Base-by-base conservation (phyloP, 1,140 invertebrate genomes). In the Lineus longissimus region DNA sequence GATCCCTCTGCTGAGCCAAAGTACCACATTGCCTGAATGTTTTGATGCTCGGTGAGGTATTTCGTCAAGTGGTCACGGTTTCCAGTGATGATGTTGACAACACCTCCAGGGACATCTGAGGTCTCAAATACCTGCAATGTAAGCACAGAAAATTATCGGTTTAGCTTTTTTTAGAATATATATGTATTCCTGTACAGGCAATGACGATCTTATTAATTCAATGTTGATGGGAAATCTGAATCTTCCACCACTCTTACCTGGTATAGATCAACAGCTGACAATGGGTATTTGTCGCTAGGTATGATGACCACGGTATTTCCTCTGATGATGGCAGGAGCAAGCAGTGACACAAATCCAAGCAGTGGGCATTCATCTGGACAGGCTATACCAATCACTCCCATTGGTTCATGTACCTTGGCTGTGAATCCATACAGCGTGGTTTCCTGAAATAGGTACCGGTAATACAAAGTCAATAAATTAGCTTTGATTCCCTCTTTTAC, bases 31-130 rank as follows among this genome's bases (percentile, higher is more conserved):
- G 80, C 73, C 57, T 82, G 74, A 6, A 84, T 72, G 61, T 84
- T 81, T 41, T 84, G 82, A 65, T 85, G 84, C 54, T 84, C 81
- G 13, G 78, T 65, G 30, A 85, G 66, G 57, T 78, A 76, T 59
- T 77, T 79, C 27, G 79, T 74, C 58, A 85, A 64, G 63, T 83
- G 77, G 55, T 84, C 75, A n/a, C 76, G 55, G 65, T 76, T 71
- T 13, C 84, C 84, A 29, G 83, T 84, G 2, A 85, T 60, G 54
- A 85, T 83, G 73, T 85, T 85, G 11, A 85, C 74, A 9, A 85
- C 83, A 31, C 84, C 84, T 36, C 71, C 82, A 56, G 83, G 84
- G 13, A 85, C 59, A 66, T 85, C 84, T 6, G 82, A 84, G 0
- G 83, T 84, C 36, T 85, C 82, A 70, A 85, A 78, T 54, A 85